A percentile compares a stretch with the other conserved stretches of the same genome.
Evolutionary conservation across 2,888 invertebrate genomes (phyloP).

Genomic region (Steinernema scapterisci): DNA sequence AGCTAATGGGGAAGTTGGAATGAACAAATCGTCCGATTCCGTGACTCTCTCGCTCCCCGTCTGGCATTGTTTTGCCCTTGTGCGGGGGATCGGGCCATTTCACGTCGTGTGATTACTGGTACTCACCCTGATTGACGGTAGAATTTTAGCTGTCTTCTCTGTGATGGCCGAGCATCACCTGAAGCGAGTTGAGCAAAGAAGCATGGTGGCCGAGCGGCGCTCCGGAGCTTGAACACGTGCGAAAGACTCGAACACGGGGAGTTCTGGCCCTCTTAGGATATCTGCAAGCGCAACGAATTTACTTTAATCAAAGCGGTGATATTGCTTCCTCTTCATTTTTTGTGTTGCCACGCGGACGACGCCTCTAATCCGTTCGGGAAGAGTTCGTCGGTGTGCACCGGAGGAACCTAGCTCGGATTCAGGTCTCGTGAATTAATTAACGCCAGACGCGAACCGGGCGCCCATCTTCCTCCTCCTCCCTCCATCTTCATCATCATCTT

Average conservation of each 20-base stretch:
- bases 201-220: background rate
- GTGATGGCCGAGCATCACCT: slow-evolving; percentile 27
- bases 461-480: background rate
- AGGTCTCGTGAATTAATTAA: background rate
- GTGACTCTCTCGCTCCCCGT: no score
- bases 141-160: slow-evolving; percentile 30
- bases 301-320: slow-evolving; percentile 4
- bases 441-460: background rate
- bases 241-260: background rate
- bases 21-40: no score
- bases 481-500: background rate
- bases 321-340: background rate
- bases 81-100: no score
- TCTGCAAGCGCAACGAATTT: slow-evolving; percentile 6
- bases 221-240: background rate
- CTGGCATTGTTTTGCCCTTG: no score
- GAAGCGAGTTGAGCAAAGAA: slow-evolving; percentile 18
- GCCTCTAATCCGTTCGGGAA: background rate
- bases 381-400: background rate
- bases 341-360: background rate
- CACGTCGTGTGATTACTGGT: background rate
- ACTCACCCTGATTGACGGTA: slow-evolving; percentile 27
- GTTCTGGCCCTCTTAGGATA: slow-evolving; percentile 6
- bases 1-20: background rate
- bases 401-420: background rate